A percentile compares a stretch with the other conserved stretches of the same genome.
Evolutionary conservation across 92 coral and sea anemone species (phyloP).

Genomic region (Micromussa lordhowensis): DNA sequence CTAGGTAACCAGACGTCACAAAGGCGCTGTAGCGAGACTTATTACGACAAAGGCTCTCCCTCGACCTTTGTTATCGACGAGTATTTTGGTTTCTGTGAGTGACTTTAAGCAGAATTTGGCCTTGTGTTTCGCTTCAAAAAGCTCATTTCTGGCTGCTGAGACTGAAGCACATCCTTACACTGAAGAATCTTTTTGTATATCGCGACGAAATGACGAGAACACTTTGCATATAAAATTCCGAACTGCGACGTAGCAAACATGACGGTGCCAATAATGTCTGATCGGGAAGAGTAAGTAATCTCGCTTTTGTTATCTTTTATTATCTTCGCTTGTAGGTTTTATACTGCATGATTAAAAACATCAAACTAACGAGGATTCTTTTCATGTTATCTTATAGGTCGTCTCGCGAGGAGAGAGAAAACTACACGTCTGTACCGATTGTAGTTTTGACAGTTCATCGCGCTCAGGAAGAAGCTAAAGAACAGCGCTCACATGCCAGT

Average conservation of each 20-base stretch:
- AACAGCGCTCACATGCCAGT: slow-evolving; percentile 20
- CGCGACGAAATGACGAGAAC: not conserved
- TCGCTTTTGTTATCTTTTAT: slow-evolving; percentile 14
- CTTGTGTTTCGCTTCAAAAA: not conserved
- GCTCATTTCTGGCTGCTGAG: not conserved
- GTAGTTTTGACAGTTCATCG: slow-evolving; percentile 79
- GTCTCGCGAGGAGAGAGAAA: slow-evolving; percentile 24
- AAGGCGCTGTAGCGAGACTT: slow-evolving; percentile 33
- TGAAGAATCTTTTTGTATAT: not conserved
- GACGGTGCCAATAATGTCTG: slow-evolving; percentile 67
- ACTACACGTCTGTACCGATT: slow-evolving; percentile 58
- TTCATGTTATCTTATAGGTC: slow-evolving; percentile 19
- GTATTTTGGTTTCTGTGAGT: slow-evolving; percentile 4
- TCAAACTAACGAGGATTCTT: not conserved
- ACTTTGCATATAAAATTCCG: not conserved
- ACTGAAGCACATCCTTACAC: not conserved
- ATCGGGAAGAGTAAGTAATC: slow-evolving; percentile 54
- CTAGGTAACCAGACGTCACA: slow-evolving; percentile 82
- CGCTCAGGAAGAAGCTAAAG: slow-evolving; percentile 55
- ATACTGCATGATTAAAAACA: not conserved
- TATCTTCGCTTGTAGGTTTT: not conserved
- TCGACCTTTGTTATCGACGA: not conserved
- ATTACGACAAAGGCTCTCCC: slow-evolving; percentile 36
- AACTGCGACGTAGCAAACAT: slow-evolving; percentile 13
- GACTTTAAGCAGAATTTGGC: not conserved